A percentile compares a stretch with the other conserved stretches of the same genome.
These are phyloP conservation scores for Dioctria rufipes DNA, from an alignment of 2,888 invertebrate species.

Conservation along the genomic window DNA sequence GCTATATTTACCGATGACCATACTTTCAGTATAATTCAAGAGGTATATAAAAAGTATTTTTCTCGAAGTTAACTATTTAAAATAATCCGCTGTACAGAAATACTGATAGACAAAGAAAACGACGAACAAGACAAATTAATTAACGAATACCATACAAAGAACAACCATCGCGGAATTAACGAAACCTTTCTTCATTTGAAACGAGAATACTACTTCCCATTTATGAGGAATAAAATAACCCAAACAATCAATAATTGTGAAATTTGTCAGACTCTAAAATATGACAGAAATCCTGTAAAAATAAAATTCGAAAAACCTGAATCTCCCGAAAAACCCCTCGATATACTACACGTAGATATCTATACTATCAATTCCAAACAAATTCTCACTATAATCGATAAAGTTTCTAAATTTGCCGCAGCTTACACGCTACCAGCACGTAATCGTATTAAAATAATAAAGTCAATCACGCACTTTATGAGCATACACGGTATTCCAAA, in stretches of 20 bases:
- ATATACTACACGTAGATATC: slow-evolving; percentile 53
- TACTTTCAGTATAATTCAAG: slow-evolving; percentile 51
- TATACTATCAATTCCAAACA: slow-evolving; percentile 33
- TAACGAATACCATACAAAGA: slow-evolving; percentile 39
- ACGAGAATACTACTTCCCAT: slow-evolving; percentile 15
- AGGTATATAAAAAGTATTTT: slow-evolving; percentile 55
- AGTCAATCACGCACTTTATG: not conserved
- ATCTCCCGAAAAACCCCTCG: slow-evolving; percentile 57
- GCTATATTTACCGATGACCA: slow-evolving; percentile 51
- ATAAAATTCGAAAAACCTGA: slow-evolving; percentile 57
- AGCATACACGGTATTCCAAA: too few species aligned
- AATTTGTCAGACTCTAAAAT: slow-evolving; percentile 54
- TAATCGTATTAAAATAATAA: slow-evolving; percentile 49
- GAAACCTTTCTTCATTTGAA: slow-evolving; percentile 51
- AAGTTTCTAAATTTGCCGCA: slow-evolving; percentile 52
- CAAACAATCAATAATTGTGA: slow-evolving; percentile 31
- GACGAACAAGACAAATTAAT: slow-evolving; percentile 50
- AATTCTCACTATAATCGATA: slow-evolving; percentile 51
- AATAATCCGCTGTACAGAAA: slow-evolving; percentile 42
- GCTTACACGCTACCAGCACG: not conserved
- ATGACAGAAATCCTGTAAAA: slow-evolving; percentile 57
- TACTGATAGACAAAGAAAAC: slow-evolving; percentile 20
- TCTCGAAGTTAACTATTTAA: slow-evolving; percentile 52
- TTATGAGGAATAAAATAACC: slow-evolving; percentile 10
- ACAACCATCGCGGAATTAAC: slow-evolving; percentile 43